Evolutionary conservation across 64 coral and sea anemone genomes (phyloP), one percentile per base, ranked within the genome.

Genomic region (Porites australiensis): DNA sequence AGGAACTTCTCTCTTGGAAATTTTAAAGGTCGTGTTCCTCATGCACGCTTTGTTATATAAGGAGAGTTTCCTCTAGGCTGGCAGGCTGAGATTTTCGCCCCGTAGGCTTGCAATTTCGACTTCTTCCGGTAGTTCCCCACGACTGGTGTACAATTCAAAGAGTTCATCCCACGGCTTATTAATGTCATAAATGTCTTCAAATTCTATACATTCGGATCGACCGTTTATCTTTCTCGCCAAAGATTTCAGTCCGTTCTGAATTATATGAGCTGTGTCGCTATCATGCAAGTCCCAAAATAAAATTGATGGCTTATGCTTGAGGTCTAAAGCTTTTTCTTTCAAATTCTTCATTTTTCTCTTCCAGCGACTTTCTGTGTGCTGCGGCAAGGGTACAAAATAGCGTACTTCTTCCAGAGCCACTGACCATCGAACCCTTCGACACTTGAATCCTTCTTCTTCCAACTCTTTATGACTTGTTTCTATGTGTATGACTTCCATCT

Each of bases 101-200:
- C 4, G 70, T 73, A 4, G 5, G 44, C 47, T 46, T 46, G 14
- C 43, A 50, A 50, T 15, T 12, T 21, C 20, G 18, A 19, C 47
- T 23, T 69, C 16, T 57, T 5, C 7, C 54, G 54, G 12, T 6
- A 65, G 15, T 10, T 65, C 59, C 19, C n/a, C 81, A 8, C 44
- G 81, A 19, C 46, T 13, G 16, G 81, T n/a, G 59, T 93, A 93
- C 23, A 87, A 44, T 58, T 93, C 91, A 79, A 93, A 93, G 3
- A 93, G 70, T 79, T 93, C 82, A 70, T 93, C 91, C 91, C 91
- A 93, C 3, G 46, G 51, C 43, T 93, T 76, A 50, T 93, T 93
- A 15, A 53, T 63, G 20, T 75, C 59, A 48, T 23, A 58, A 49
- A 53, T 63, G 54, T 91, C 79, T 71, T 60, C 70, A 64, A 77